Base-by-base conservation (phyloP, 2,113 vertebrate species). In the Pampusana beccarii region DNA sequence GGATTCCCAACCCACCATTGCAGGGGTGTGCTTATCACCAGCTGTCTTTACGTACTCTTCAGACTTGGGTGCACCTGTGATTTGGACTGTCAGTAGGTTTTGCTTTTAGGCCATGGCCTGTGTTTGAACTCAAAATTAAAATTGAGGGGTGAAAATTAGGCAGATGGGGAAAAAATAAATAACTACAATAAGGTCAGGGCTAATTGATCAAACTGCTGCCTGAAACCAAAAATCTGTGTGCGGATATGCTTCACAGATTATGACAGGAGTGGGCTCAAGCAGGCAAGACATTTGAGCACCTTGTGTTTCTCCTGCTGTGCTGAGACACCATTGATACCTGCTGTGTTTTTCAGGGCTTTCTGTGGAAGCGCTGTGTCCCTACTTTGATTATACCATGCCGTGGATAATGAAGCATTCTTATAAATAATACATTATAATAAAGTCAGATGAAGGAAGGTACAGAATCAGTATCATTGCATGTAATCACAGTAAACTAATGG, bases 271-370 rank as follows among this genome's bases (percentile, higher is more conserved):
- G 21, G 19, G 18, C 20, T 56, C 33, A 51, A n/a, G 25, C 5
- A 48, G 34, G 3, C 16, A 6, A 24, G 26, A 16, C 26, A 9
- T 65, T 73, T 1, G 3, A 25, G 10, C 7, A 50, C 4, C 9
- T 72, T 26, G 17, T 15, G 4, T 51, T 86, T 73, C 12, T 77
- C 12, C 36, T 69, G 26, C 23, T 80, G 19, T 46, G 24, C 33
- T 57, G 33, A 56, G 56, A 7, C 21, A 40, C 4, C 1, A 0
- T 11, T 0, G 0, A 5, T 33, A 38, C 28, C 33, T 70, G 60
- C 23, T 60, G 24, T 23, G 33, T 36, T 80, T 70, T 11, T 61
- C 10, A 29, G 44, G 36, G 50, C 4, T 82, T 72, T 80, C 38
- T 38, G 6, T 29, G 51, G 11, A 20, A 65, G 13, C 1, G 2